phyloP scores from a whole-genome alignment of 2,888 invertebrate genomes.

The Aromia moschata region DNA sequence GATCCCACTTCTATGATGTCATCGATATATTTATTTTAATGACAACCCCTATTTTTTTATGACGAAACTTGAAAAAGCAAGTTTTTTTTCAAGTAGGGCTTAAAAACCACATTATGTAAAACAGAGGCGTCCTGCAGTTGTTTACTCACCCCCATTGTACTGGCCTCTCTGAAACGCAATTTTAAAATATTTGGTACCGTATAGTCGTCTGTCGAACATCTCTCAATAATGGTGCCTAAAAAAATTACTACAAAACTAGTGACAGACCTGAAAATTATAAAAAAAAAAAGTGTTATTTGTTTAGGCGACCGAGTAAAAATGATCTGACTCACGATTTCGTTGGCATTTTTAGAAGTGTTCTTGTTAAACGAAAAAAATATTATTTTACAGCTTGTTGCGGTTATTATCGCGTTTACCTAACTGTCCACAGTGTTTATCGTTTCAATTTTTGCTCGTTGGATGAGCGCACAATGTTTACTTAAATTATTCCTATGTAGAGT shows the following conservation, averaged over 20 bases:
- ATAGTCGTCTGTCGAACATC: not conserved
- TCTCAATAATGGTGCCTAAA: not conserved
- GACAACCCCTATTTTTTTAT: too few species aligned
- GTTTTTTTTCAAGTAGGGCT: too few species aligned
- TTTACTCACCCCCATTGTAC: constrained; percentile 32
- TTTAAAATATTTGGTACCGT: constrained; percentile 24
- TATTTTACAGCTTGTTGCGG: too few species aligned
- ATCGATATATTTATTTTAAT: too few species aligned
- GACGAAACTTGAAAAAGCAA: too few species aligned
- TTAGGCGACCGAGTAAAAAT: not conserved
- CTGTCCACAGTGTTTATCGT: constrained; percentile 2
- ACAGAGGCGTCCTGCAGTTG: too few species aligned
- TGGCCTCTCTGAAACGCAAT: constrained; percentile 16
- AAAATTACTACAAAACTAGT: not conserved
- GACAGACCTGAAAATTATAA: too few species aligned
- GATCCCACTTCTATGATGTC: too few species aligned
- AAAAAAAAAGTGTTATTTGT: too few species aligned
- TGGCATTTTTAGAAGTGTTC: not conserved
- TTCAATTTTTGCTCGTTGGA: not conserved
- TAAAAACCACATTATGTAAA: too few species aligned
- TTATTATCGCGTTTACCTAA: constrained; percentile 4
- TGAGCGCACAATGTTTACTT: not conserved
- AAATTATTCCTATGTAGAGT: not conserved
- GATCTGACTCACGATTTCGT: constrained; percentile 5
- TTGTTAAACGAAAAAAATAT: too few species aligned